These are phyloP conservation scores for Aphis gossypii DNA, from an alignment of 1,140 invertebrate species.

Conservation along the genomic window DNA sequence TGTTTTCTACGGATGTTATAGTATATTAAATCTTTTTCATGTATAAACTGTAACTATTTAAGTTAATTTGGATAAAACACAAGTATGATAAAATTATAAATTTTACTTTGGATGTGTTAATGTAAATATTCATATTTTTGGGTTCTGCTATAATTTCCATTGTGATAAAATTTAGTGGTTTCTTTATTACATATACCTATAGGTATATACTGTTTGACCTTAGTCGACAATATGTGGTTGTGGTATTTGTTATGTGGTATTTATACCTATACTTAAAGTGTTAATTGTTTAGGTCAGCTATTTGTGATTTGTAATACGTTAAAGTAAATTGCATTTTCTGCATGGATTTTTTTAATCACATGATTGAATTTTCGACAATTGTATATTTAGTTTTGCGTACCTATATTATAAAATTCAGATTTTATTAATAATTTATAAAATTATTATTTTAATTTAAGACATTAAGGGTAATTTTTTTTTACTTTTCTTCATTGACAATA, in stretches of 20 bases:
- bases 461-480: no score
- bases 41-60: no score
- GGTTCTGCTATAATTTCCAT: not conserved
- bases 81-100: not conserved
- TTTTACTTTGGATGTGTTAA: not conserved
- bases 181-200: not conserved
- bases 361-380: not conserved
- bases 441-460: no score
- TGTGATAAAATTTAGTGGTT: not conserved
- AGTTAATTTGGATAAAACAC: not conserved
- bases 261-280: not conserved
- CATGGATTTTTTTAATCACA: not conserved
- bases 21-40: not conserved
- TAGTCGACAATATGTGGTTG: conserved; percentile 16
- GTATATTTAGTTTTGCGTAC: not conserved
- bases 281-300: not conserved
- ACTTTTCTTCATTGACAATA: no score
- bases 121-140: conserved; percentile 6
- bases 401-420: no score
- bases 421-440: no score
- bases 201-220: not conserved
- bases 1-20: not conserved
- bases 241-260: not conserved
- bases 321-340: not conserved
- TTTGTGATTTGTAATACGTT: not conserved